Evolutionary conservation across 37 sponge, comb jelly and placozoan genomes (phyloP), one percentile per base, ranked within the genome.

Genomic region (Axinella damicornis): DNA sequence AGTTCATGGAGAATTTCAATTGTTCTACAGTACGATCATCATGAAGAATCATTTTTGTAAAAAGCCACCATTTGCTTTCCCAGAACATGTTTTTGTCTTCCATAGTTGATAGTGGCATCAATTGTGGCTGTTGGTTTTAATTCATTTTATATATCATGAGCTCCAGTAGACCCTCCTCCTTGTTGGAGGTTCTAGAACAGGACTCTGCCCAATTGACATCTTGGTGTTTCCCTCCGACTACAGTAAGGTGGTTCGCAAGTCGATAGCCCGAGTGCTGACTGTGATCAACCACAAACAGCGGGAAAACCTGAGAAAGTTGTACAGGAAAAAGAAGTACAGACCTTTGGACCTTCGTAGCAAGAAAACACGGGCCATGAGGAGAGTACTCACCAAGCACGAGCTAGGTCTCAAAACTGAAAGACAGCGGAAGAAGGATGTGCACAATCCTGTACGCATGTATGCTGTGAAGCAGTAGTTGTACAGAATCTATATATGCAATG

Each of bases 281-380:
- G 99, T 99, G 28, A 92, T 97, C 52, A 91, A 78, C 58, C 91
- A 95, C 35, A 95, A 89, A 65, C 95, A 97, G 71, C 89, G 99
- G 20, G 91, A 96, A 5, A 93, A 99, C 64, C 71, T 99, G 80
- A 81, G 86, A 57, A 99, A 99, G 65, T 91, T 90, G 85, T 99
- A 96, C 72, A 60, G 80, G 18, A 87, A 90, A 67, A 95, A 88
- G 91, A 97, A 99, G 88, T 96, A 92, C 88, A 94, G 87, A 83
- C 99, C 99, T 53, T 65, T 97, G 17, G 99, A 99, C 67, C 79
- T 99, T 40, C 86, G 99, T 16, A 84, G 77, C n/a, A 99, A 99
- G 94, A 85, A 86, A 75, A 99, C 99, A 28, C 61, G 99, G 25
- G 99, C 99, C 40, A 90, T 89, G n/a, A 81, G 99, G 22, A 77